These are phyloP conservation scores for Symphodus melops DNA, from an alignment of 2,113 vertebrate species.

Conservation along the genomic window DNA sequence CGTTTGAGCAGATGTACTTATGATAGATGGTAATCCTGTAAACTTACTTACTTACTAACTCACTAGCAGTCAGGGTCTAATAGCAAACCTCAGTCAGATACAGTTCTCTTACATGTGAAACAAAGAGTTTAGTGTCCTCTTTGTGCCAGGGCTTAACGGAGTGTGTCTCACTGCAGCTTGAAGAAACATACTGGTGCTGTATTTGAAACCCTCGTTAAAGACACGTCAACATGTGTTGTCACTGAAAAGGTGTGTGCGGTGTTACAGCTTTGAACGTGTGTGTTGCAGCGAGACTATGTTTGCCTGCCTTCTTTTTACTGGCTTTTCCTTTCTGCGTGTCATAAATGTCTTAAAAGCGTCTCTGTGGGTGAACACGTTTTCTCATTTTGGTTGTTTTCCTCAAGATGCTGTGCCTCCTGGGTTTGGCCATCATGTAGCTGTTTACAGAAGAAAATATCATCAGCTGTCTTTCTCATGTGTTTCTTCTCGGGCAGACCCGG, in stretches of 20 bases:
- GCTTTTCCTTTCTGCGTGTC: neutral
- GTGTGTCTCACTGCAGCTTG: neutral
- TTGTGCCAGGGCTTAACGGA: neutral
- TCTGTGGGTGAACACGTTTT: neutral
- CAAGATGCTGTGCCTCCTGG: too few relatives aligned
- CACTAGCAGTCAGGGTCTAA: too few relatives aligned
- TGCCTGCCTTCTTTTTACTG: neutral
- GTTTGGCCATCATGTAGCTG: too few relatives aligned
- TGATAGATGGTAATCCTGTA: too few relatives aligned
- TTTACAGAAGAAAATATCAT: too few relatives aligned
- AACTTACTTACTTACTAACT: too few relatives aligned
- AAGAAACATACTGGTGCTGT: neutral
- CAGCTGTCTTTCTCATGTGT: neutral
- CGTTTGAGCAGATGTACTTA: neutral
- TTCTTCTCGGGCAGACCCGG: constrained; percentile 84
- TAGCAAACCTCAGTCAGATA: too few relatives aligned
- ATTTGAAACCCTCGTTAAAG: neutral
- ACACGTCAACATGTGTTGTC: neutral
- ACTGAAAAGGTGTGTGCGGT: neutral
- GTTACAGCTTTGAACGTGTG: neutral
- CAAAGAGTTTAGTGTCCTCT: neutral
- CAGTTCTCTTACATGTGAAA: too few relatives aligned
- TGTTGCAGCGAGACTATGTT: neutral
- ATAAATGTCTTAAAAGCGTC: neutral
- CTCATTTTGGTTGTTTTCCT: too few relatives aligned